Evolutionary conservation across 2,113 vertebrate genomes (phyloP).

Genomic region (Neogale vison): DNA sequence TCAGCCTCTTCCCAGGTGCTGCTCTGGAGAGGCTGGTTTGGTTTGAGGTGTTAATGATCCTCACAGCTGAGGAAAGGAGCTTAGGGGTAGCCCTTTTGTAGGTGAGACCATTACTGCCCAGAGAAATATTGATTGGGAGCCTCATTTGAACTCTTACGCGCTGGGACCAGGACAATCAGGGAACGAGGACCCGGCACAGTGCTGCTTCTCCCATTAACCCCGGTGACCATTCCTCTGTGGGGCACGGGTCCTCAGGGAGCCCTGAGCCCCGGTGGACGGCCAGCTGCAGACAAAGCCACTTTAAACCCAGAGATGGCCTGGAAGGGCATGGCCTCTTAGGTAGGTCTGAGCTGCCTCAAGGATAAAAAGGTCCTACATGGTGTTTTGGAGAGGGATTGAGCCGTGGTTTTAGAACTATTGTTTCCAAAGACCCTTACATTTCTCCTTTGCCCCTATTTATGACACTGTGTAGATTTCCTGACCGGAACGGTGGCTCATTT

Average conservation of each 20-base stretch:
- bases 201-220: background rate
- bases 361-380: background rate
- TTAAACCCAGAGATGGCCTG: background rate
- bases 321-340: background rate
- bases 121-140: background rate
- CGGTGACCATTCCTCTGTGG: background rate
- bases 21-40: background rate
- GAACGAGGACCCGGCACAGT: rapidly evolving
- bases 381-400: background rate
- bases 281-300: background rate
- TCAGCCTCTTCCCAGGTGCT: background rate
- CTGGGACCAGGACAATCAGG: background rate
- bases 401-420: background rate
- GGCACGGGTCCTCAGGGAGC: background rate
- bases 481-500: background rate
- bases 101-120: background rate
- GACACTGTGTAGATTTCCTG: background rate
- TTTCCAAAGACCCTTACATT: background rate
- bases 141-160: background rate
- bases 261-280: background rate
- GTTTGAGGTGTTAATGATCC: background rate
- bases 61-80: background rate
- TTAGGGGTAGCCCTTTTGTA: background rate
- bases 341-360: background rate
- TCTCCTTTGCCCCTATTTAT: background rate